These are phyloP conservation scores for Morone saxatilis DNA, from an alignment of 2,113 vertebrate species.

Conservation along the genomic window DNA sequence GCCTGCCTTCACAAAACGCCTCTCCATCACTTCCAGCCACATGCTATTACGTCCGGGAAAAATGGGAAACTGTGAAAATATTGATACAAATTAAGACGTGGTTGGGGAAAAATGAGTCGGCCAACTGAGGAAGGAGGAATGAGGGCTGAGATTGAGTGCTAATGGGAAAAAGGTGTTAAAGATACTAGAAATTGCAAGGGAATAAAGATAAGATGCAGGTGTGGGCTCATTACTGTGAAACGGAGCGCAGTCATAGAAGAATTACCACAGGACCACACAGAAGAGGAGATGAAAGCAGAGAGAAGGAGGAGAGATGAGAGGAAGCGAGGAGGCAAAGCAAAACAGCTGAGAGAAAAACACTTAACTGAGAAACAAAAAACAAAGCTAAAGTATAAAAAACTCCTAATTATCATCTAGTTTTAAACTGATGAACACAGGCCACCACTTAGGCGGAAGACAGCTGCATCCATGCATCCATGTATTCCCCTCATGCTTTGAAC, in stretches of 20 bases:
- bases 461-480: background rate
- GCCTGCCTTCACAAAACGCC: constrained; percentile 78
- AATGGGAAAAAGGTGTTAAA: constrained; percentile 81
- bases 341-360: background rate
- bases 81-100: constrained; percentile 84
- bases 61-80: constrained; percentile 84
- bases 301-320: constrained; percentile 13
- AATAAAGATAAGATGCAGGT: constrained; percentile 72
- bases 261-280: constrained; percentile 73
- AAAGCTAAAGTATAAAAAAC: background rate
- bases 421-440: background rate
- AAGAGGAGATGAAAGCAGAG: constrained; percentile 48
- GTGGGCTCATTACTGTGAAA: constrained; percentile 76
- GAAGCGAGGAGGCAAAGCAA: constrained; percentile 7
- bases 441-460: background rate
- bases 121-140: constrained; percentile 51
- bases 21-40: constrained; percentile 75
- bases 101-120: constrained; percentile 61
- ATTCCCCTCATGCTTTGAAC: background rate
- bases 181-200: constrained; percentile 67
- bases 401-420: background rate
- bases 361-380: constrained; percentile 7
- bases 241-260: constrained; percentile 55
- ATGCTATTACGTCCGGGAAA: constrained; percentile 75
- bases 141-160: constrained; percentile 44